Percentiles rank a stretch among this genome's conserved stretches.
Conservation (phyloP, 2,113 vertebrate species). For the Oncorhynchus mykiss region DNA sequence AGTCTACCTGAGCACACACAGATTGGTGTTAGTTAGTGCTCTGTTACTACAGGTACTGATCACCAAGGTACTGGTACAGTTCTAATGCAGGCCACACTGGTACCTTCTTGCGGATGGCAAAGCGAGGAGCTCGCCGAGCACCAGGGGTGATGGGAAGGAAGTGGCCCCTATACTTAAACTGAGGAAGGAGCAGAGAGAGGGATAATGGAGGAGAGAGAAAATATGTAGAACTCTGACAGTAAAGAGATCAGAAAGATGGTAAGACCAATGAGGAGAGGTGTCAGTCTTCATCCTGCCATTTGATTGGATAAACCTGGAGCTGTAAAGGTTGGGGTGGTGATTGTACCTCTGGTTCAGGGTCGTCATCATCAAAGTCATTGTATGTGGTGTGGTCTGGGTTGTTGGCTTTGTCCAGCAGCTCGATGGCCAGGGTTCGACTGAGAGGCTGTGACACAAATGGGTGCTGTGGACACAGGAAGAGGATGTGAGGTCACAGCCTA, state of each 20-base stretch:
- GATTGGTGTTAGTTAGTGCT: neutral
- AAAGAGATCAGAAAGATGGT: neutral
- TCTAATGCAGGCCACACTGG: slow-evolving; percentile 53
- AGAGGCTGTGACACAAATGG: slow-evolving; percentile 95
- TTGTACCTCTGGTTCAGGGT: slow-evolving; percentile 87
- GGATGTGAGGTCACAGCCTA: slow-evolving; percentile 1
- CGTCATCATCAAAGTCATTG: slow-evolving; percentile 94
- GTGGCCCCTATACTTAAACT: slow-evolving; percentile 79
- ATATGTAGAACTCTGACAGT: slow-evolving; percentile 1
- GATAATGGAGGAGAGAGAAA: neutral
- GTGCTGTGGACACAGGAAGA: slow-evolving; percentile 73
- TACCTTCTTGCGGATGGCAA: slow-evolving; percentile 77
- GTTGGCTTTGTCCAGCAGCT: slow-evolving; percentile 94
- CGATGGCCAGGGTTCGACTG: slow-evolving; percentile 92
- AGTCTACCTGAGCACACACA: neutral
- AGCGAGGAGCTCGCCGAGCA: slow-evolving; percentile 69
- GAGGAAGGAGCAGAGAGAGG: slow-evolving; percentile 40
- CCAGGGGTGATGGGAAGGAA: slow-evolving; percentile 75
- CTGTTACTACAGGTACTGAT: neutral
- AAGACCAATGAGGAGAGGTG: slow-evolving; percentile 6
- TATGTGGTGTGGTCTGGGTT: slow-evolving; percentile 94
- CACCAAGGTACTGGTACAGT: slow-evolving; percentile 29
- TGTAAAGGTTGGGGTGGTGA: neutral
- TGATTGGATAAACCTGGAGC: neutral
- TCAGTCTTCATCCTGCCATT: neutral